These are phyloP conservation scores for Monopis laevigella DNA, from an alignment of 2,888 invertebrate species.

Conservation along the genomic window DNA sequence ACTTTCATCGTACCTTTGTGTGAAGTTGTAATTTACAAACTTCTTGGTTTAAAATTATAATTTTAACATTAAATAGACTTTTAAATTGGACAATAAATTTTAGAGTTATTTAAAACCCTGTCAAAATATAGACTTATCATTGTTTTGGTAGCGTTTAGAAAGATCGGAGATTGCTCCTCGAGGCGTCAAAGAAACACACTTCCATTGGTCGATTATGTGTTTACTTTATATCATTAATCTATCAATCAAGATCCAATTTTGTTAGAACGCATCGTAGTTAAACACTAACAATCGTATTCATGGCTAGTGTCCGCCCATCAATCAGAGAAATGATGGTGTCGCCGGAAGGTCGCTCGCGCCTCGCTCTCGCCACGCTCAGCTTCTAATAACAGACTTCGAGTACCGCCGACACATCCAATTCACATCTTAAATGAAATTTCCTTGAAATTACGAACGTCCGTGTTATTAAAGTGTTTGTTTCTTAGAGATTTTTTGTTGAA, in stretches of 20 bases:
- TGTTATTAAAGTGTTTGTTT: constrained; percentile 64
- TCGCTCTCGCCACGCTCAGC: constrained; percentile 20
- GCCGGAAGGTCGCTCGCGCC: constrained; percentile 29
- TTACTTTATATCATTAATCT: constrained; percentile 64
- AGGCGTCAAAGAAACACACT: background rate
- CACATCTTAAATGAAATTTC: constrained; percentile 65
- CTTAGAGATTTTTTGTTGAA: constrained; percentile 48
- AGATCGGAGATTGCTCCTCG: background rate
- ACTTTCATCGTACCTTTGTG: no score
- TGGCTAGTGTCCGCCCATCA: constrained; percentile 42
- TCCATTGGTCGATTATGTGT: constrained; percentile 29
- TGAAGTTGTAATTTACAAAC: no score
- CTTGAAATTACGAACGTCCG: constrained; percentile 53
- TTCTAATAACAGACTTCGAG: constrained; percentile 39
- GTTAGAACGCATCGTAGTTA: constrained; percentile 59
- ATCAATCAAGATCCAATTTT: constrained; percentile 62
- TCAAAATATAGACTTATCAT: no score
- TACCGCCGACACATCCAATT: constrained; percentile 55
- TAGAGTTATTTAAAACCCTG: no score
- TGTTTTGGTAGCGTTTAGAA: background rate
- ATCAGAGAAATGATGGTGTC: constrained; percentile 40
- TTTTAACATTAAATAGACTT: no score
- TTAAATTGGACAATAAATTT: no score
- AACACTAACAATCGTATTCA: constrained; percentile 50
- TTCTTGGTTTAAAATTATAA: no score